phyloP scores from a whole-genome alignment of 1,140 invertebrate genomes.

The Drosophila lowei region DNA sequence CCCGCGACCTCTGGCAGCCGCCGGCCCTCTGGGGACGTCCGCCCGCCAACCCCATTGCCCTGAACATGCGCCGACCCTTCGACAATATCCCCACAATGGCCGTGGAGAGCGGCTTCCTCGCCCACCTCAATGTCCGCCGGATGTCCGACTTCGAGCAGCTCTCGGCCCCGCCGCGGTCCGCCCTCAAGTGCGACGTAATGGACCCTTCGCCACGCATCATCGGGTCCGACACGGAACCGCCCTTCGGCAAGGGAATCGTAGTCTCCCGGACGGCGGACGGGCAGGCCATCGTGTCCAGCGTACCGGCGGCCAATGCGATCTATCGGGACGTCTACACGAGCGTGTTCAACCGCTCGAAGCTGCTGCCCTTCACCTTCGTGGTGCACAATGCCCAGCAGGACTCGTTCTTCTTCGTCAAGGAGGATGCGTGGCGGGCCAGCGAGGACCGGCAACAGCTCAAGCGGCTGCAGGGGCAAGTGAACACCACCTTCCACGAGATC shows the following conservation, averaged over 20 bases:
- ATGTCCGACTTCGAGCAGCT: slow-evolving; percentile 89
- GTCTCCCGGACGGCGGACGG: slow-evolving; percentile 91
- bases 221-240: slow-evolving; percentile 91
- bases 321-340: slow-evolving; percentile 96
- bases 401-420: slow-evolving; percentile 97
- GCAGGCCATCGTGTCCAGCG: slow-evolving; percentile 92
- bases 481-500: slow-evolving; percentile 95
- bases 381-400: slow-evolving; percentile 95
- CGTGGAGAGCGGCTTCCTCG: slow-evolving; percentile 91
- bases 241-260: slow-evolving; percentile 95
- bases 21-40: slow-evolving; percentile 78
- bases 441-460: slow-evolving; percentile 95
- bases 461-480: slow-evolving; percentile 94
- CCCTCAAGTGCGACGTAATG: slow-evolving; percentile 89
- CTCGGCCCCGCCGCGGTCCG: slow-evolving; percentile 89
- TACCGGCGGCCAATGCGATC: slow-evolving; percentile 93
- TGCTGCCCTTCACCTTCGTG: slow-evolving; percentile 94
- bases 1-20: slow-evolving; percentile 71
- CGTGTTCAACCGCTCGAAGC: slow-evolving; percentile 95
- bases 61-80: slow-evolving; percentile 75
- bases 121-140: slow-evolving; percentile 89
- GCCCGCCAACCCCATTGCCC: slow-evolving; percentile 71
- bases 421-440: slow-evolving; percentile 92
- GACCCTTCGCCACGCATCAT: slow-evolving; percentile 88
- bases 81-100: slow-evolving; percentile 85